These are phyloP conservation scores for Capricornis sumatraensis DNA, from an alignment of 2,113 vertebrate species.

Conservation along the genomic window DNA sequence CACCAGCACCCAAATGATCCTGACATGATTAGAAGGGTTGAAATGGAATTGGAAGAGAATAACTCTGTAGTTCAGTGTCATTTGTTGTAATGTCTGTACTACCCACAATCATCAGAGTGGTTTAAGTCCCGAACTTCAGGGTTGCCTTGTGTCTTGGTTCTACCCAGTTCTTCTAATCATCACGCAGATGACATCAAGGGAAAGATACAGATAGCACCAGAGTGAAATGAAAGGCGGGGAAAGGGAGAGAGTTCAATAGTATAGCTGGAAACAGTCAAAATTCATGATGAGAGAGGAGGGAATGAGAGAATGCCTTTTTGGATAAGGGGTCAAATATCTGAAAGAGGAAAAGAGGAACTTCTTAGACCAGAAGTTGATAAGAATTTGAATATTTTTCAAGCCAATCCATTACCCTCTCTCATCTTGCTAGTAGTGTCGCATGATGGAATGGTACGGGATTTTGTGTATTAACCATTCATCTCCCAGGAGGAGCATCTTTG, in stretches of 20 bases:
- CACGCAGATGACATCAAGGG: neutral
- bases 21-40: neutral
- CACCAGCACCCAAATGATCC: neutral
- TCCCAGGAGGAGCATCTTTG: neutral
- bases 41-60: neutral
- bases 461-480: accelerated
- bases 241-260: neutral
- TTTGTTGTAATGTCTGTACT: neutral
- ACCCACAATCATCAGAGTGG: neutral
- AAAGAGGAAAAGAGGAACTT: neutral
- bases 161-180: neutral
- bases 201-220: neutral
- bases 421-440: neutral
- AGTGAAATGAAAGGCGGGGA: neutral
- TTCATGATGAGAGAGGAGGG: too few relatives aligned
- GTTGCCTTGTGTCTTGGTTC: neutral
- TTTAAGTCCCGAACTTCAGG: neutral
- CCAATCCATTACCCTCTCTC: accelerated
- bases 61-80: neutral
- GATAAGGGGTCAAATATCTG: neutral
- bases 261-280: neutral
- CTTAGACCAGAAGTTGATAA: neutral
- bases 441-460: accelerated
- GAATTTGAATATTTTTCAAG: neutral
- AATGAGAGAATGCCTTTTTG: neutral